Percentiles rank a stretch among this genome's conserved stretches.
Evolutionary conservation across 2,113 vertebrate species (phyloP).

Genomic region (Anhinga anhinga): DNA sequence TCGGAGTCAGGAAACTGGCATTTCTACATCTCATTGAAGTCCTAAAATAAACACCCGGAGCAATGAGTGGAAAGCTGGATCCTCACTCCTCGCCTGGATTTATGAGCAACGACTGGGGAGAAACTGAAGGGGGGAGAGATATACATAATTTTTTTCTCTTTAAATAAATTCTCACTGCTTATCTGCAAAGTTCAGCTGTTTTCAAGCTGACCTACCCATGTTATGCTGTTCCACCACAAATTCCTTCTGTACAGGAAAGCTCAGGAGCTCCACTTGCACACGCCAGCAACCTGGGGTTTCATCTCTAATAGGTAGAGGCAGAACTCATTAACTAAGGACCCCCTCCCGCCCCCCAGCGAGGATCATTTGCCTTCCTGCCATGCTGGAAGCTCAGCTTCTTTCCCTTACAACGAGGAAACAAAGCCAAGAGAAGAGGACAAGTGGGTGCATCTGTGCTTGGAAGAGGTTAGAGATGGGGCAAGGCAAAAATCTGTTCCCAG

Average conservation of each 20-base stretch:
- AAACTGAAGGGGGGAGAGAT: neutral
- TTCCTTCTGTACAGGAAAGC: neutral
- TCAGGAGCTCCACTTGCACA: neutral
- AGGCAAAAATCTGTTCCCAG: neutral
- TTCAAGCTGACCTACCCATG: neutral
- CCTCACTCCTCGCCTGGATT: neutral
- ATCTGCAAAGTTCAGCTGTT: slow-evolving; percentile 64
- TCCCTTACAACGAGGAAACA: neutral
- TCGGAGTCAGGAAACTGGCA: neutral
- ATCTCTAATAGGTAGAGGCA: neutral
- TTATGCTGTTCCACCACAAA: neutral
- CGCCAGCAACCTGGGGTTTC: neutral
- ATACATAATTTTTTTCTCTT: neutral
- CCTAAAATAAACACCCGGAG: neutral
- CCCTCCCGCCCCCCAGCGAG: neutral
- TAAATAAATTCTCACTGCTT: slow-evolving; percentile 23
- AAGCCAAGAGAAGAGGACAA: slow-evolving; percentile 12
- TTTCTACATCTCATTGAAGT: neutral
- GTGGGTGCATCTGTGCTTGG: neutral
- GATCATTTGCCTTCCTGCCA: neutral
- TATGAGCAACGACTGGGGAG: neutral
- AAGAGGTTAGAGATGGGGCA: neutral
- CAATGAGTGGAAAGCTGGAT: neutral
- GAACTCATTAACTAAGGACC: neutral
- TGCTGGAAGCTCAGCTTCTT: neutral